A percentile compares a stretch with the other conserved stretches of the same genome.
Evolutionary conservation across 2,113 vertebrate genomes (phyloP).

Genomic region (Eurypyga helias): DNA sequence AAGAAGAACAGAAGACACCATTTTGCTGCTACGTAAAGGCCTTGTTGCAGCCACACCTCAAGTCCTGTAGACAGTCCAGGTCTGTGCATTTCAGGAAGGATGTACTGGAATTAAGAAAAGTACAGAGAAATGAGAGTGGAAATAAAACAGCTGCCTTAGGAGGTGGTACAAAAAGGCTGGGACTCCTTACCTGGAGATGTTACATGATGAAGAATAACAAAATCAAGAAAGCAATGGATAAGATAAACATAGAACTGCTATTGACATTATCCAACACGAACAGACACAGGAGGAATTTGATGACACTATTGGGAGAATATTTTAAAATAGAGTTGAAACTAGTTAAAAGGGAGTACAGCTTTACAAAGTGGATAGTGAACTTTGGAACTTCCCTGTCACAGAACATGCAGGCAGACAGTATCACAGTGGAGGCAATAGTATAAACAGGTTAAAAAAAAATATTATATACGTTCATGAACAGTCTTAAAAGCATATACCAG

Average conservation of each 20-base stretch:
- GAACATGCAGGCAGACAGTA: rapidly evolving
- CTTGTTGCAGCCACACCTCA: background rate
- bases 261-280: background rate
- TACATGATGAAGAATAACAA: background rate
- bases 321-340: background rate
- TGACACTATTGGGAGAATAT: background rate
- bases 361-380: background rate
- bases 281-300: rapidly evolving
- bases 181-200: background rate
- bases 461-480: background rate
- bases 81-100: background rate
- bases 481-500: background rate
- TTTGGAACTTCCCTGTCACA: background rate
- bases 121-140: background rate
- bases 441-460: background rate
- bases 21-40: background rate
- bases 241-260: background rate
- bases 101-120: background rate
- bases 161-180: background rate
- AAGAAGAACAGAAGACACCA: background rate
- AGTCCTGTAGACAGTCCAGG: background rate
- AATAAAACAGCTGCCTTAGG: background rate
- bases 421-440: background rate
- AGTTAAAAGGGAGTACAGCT: background rate
- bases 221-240: background rate